Conservation (phyloP, 2,113 vertebrate species). For the Rhadina sibilatrix region DNA sequence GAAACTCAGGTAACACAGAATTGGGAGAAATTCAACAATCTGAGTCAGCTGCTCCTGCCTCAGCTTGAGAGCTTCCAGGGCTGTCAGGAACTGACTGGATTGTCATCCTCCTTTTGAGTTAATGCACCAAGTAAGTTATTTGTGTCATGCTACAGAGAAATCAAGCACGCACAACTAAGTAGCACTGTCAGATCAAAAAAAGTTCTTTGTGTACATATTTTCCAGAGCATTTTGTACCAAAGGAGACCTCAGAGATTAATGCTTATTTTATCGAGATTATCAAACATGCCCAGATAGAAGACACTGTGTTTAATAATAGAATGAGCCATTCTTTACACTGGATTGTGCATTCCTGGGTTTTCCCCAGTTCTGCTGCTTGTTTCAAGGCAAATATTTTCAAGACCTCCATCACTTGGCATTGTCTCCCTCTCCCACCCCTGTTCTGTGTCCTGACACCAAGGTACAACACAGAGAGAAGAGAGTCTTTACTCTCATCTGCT, state of each 20-base stretch:
- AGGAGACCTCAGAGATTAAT: conserved; percentile 22
- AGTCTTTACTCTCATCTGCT: background rate
- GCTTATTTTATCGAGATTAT: conserved; percentile 9
- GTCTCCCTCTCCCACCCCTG: background rate
- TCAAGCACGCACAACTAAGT: conserved; percentile 7
- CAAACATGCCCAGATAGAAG: background rate
- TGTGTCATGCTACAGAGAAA: conserved; percentile 19
- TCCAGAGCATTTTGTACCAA: conserved; percentile 34
- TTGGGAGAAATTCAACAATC: background rate
- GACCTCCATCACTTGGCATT: background rate
- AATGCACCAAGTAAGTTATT: conserved; percentile 4
- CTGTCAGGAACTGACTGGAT: background rate
- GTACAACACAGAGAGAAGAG: background rate
- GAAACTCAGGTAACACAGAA: background rate
- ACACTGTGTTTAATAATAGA: background rate
- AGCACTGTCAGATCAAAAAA: conserved; percentile 38
- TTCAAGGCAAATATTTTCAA: background rate
- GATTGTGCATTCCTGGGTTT: background rate
- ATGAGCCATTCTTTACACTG: background rate
- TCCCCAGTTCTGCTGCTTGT: background rate
- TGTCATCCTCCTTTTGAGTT: background rate
- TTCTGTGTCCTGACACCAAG: background rate
- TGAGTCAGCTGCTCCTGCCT: background rate
- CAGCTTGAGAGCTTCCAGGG: background rate
- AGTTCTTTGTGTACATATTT: conserved; percentile 19